phyloP scores from a whole-genome alignment of 2,888 invertebrate species.

The Alloscopus bannaensis region DNA sequence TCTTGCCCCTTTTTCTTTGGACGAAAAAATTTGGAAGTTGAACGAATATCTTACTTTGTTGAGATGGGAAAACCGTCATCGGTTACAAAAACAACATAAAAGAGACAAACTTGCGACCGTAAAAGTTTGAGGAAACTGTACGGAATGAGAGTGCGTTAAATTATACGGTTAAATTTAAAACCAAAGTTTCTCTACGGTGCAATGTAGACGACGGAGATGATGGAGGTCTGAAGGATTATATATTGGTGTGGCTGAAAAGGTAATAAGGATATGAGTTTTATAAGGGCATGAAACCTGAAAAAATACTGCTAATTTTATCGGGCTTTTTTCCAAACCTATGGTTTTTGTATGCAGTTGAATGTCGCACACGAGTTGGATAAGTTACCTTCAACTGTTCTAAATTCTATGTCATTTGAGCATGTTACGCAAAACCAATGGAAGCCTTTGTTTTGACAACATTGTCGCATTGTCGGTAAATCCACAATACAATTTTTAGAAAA shows the following conservation, averaged over 20 bases:
- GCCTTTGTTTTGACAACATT: too few species aligned
- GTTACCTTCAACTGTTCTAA: too few species aligned
- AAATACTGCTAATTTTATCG: constrained; percentile 30
- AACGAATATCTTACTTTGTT: not conserved
- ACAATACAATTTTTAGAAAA: too few species aligned
- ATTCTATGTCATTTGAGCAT: too few species aligned
- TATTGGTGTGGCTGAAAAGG: not conserved
- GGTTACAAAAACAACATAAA: constrained; percentile 3
- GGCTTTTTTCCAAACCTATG: not conserved
- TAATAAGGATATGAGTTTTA: constrained; percentile 52
- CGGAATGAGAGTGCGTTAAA: not conserved
- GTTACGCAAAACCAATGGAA: too few species aligned
- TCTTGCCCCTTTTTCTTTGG: constrained; percentile 1
- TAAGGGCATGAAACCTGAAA: constrained; percentile 47
- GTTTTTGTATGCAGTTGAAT: not conserved
- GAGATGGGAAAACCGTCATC: constrained; percentile 7
- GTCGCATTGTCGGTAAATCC: too few species aligned
- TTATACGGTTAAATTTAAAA: not conserved
- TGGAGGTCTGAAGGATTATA: constrained; percentile 1
- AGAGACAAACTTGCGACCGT: constrained; percentile 11
- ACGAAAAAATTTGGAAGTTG: not conserved
- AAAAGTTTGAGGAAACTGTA: constrained; percentile 6
- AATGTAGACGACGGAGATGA: not conserved
- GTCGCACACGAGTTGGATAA: too few species aligned
- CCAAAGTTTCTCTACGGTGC: not conserved